phyloP scores from a whole-genome alignment of 1,140 invertebrate species.

The Apis dorsata region DNA sequence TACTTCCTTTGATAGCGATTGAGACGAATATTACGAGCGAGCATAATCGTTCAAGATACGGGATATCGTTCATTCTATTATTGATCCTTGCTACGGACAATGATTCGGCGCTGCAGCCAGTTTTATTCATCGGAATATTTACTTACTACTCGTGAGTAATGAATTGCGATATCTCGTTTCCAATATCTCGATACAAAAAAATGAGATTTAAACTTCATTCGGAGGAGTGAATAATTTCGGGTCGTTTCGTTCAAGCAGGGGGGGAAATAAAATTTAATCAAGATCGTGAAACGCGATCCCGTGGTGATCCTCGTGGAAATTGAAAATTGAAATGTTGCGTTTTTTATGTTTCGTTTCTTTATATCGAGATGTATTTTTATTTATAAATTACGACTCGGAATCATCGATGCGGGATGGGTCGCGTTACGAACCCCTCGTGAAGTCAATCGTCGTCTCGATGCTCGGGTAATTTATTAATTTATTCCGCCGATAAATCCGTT shows the following conservation, averaged over 20 bases:
- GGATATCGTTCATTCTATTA: not conserved
- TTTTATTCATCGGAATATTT: not conserved
- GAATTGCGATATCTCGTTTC: too few relatives aligned
- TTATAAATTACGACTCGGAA: not conserved
- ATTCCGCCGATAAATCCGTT: conserved; percentile 64
- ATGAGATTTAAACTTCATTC: too few relatives aligned
- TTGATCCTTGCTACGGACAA: too few relatives aligned
- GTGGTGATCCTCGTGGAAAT: too few relatives aligned
- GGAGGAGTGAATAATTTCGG: too few relatives aligned
- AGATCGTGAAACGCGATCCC: too few relatives aligned
- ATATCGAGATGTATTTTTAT: too few relatives aligned
- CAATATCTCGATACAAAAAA: too few relatives aligned
- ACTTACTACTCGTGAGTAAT: not conserved
- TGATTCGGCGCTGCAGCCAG: not conserved
- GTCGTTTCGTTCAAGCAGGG: too few relatives aligned
- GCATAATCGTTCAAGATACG: not conserved
- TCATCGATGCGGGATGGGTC: not conserved
- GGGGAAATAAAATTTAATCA: too few relatives aligned
- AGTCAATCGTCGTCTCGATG: conserved; percentile 12
- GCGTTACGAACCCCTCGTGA: not conserved
- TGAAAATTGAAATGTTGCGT: not conserved
- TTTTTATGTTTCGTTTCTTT: too few relatives aligned
- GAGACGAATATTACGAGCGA: not conserved
- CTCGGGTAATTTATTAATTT: conserved; percentile 67
- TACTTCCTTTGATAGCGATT: conserved; percentile 52